Conservation (phyloP, 2,888 invertebrate genomes). For the Parascotia fuliginaria region DNA sequence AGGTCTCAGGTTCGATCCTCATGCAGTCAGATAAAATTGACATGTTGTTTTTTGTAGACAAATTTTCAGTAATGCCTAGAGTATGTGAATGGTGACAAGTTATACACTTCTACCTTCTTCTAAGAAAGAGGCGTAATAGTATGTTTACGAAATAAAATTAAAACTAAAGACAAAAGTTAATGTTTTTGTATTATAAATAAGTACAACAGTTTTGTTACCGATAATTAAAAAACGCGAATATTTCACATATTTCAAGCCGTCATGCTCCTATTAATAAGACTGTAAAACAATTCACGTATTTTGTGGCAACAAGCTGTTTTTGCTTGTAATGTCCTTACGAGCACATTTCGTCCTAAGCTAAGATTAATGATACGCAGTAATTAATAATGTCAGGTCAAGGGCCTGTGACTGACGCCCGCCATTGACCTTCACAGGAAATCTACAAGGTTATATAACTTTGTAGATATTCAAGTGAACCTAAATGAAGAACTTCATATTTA, state of each 20-base stretch:
- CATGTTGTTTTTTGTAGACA: no score
- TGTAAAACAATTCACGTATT: constrained; percentile 26
- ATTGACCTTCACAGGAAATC: constrained; percentile 27
- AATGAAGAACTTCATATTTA: no score
- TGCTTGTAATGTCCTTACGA: constrained; percentile 20
- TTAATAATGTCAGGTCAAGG: constrained; percentile 35
- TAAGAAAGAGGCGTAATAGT: no score
- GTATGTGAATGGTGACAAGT: no score
- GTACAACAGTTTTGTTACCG: no score
- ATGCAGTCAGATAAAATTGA: no score
- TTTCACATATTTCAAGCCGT: neutral
- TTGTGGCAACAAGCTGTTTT: constrained; percentile 18
- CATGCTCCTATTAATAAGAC: neutral
- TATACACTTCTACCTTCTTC: no score
- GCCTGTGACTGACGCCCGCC: constrained; percentile 21
- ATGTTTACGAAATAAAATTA: no score
- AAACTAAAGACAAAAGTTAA: no score
- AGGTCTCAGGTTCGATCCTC: no score
- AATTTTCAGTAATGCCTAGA: no score
- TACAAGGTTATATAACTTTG: constrained; percentile 6
- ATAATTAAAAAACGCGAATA: neutral
- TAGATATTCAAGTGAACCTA: neutral
- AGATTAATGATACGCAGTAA: constrained; percentile 37
- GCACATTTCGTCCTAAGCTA: constrained; percentile 27
- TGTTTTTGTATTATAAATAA: no score